Evolutionary conservation across 2,797 vertebrate genomes (phyloP), one percentile per base, ranked within the genome.

Genomic region (Dromococcyx pavoninus): DNA sequence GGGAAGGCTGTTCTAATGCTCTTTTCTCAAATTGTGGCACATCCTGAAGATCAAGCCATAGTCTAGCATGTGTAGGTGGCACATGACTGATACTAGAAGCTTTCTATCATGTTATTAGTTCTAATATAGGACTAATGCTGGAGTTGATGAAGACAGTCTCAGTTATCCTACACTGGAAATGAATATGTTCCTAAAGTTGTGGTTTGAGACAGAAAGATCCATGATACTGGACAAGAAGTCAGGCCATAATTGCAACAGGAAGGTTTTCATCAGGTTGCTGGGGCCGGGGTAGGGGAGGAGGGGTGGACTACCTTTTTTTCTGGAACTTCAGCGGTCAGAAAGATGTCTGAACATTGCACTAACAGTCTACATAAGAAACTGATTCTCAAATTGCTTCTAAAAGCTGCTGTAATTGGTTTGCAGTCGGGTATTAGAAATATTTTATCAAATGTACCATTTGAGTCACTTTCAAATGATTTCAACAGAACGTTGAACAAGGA

Each of bases 241-340:
- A 25, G 16, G 54, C n/a, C 17, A 51, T 46, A 80, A 37, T 12
- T 71, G 8, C 3, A 9, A 46, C 35, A 15, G 58, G 48, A 81
- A 81, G 13, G 25, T 48, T 84, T 80, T 77, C 13, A 23, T 32
- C 70, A 37, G 5, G 2, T 66, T 58, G 27, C 0, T 17, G 50
- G 50, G 50, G 12, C 13, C 25, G 10, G 15, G 14, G 13, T 0
- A 2, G 4, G 28, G 10, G 67, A 2, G 9, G 50, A 51, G 27
- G 15, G 3, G 6, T 13, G 27, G 17, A 5, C 6, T 44, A 10
- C 1, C 7, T 3, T 43, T 61, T 44, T 35, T 25, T 12, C 24
- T 61, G 48, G 5, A 6, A 60, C 28, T 84, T 78, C 5, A 12
- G 0, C 39, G 5, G 14, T 81, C 11, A 28, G 10, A 39, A 62